Base-by-base conservation (phyloP, 2,888 invertebrate genomes). In the Anagyrus pseudococci region DNA sequence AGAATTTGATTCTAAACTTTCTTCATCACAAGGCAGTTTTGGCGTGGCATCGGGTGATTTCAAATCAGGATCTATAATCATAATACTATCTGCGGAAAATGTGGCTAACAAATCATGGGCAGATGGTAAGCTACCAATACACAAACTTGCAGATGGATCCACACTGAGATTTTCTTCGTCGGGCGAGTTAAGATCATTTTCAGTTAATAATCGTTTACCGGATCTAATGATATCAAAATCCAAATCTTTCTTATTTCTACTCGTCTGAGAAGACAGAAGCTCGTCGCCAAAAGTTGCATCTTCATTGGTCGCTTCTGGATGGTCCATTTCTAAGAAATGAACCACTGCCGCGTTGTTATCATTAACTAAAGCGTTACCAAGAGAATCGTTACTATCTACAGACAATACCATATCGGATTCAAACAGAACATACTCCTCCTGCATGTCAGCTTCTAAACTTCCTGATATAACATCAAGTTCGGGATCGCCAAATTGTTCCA, bases 371-470 rank as follows among this genome's bases (percentile, higher is more conserved):
- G 80, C 79, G 37, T 80, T 80, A 20, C 81, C 79, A 19, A 82
- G 69, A 0, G 82, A 83, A 72, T 86, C 86, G 64, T 87, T 87
- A 40, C 84, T 83, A 26, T 85, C 84, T 2, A 83, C 83, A 1
- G 85, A 82, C 67, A 87, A 83, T 69, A 87, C 85, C 74, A 85
- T 85, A 50, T 87, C 88, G 2, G 70, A 68, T 1, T 87, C 85
- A 71, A 88, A 89, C 0, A 89, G 73, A 8, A 88, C 83, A 71
- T 87, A 89, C 67, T 88, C 87, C 67, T 88, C 87, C 4, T 85
- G 82, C 68, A 85, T 85, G 66, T 85, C 85, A 0, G 84, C 80
- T 70, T 85, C 87, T 22, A 86, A 77, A 0, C 86, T 85, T 55
- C 88, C 86, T 0, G 88, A 86, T 25, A 88, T 85, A 2, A 85